These are phyloP conservation scores for Alexandromys fortis DNA, from an alignment of 2,113 vertebrate genomes.

Conservation along the genomic window DNA sequence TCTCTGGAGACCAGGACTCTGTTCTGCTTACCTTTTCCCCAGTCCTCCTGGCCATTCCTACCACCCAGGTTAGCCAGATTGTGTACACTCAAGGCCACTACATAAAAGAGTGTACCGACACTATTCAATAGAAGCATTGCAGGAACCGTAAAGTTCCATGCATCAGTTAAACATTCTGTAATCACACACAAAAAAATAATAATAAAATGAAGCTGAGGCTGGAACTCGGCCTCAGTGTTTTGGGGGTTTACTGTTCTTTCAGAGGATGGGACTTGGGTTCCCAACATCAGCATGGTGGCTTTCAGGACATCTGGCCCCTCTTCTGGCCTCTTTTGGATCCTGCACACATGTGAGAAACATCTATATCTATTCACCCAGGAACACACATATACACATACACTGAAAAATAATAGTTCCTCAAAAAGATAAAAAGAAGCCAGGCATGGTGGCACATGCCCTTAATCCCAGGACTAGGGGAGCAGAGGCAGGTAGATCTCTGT, in stretches of 20 bases:
- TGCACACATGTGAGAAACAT: neutral
- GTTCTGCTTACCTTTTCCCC: neutral
- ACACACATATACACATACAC: neutral
- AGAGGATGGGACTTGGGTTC: neutral
- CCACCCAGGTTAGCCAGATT: too few relatives aligned
- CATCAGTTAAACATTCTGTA: neutral
- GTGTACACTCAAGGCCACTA: neutral
- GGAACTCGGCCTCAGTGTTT: neutral
- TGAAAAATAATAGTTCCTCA: neutral
- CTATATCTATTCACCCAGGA: neutral
- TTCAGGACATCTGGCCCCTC: neutral
- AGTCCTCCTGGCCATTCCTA: neutral
- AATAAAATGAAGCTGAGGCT: neutral
- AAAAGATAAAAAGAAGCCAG: neutral
- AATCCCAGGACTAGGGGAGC: neutral
- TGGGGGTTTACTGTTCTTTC: neutral
- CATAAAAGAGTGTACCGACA: fast-evolving
- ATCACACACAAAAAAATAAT: too few relatives aligned
- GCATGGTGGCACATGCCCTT: neutral
- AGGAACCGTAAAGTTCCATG: fast-evolving
- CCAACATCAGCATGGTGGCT: neutral
- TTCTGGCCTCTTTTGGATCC: neutral
- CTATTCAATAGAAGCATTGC: neutral
- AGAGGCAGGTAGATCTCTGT: neutral
- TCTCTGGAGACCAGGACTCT: neutral